Conservation (phyloP, 2,797 vertebrate genomes). For the Schizopygopsis malacanthus region DNA sequence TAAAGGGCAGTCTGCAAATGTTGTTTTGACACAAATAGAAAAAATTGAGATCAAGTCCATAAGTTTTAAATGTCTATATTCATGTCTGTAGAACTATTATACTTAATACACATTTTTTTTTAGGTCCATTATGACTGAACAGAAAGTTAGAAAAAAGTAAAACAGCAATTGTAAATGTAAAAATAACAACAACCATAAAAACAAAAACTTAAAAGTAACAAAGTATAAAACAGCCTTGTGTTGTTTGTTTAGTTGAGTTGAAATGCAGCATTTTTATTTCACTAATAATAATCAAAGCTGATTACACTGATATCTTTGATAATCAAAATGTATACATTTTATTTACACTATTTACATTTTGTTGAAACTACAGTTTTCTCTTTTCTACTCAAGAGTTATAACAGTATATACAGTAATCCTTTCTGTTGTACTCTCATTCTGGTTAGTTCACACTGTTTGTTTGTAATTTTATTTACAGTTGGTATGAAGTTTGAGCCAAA, state of each 20-base stretch:
- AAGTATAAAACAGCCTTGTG: not conserved
- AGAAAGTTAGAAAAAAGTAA: not conserved
- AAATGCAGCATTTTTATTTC: not conserved
- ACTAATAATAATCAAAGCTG: not conserved
- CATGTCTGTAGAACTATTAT: not conserved
- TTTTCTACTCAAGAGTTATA: not conserved
- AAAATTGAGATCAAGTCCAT: not conserved
- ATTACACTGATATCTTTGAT: not conserved
- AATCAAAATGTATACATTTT: not conserved
- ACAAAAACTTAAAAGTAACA: not conserved
- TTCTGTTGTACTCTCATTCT: too few species aligned
- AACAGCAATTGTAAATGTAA: not conserved
- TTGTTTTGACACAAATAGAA: constrained; percentile 2
- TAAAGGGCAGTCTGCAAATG: constrained; percentile 20
- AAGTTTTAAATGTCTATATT: not conserved
- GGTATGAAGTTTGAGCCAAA: not conserved
- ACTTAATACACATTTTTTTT: not conserved
- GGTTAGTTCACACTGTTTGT: not conserved
- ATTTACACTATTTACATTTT: not conserved
- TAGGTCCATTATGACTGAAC: not conserved
- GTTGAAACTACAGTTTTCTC: not conserved
- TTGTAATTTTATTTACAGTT: not conserved
- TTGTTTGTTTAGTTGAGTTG: not conserved
- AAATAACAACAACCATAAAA: not conserved
- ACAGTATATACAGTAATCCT: too few species aligned